Evolutionary conservation across 2,113 vertebrate species (phyloP).

Genomic region (Mastomys natalensis): DNA sequence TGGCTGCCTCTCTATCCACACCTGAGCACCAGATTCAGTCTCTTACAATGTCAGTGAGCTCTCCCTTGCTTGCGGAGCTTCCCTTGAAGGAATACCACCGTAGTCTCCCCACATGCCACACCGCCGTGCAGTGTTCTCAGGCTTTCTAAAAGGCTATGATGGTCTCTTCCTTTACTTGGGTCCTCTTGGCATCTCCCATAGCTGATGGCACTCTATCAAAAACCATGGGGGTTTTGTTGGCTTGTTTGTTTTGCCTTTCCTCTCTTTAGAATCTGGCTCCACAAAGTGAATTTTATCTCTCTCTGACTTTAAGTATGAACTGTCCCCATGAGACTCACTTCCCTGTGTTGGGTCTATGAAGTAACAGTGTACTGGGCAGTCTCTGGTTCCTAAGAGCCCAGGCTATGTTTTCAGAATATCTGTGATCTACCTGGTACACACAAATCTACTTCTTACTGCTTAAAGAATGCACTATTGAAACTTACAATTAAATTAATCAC

Average conservation of each 20-base stretch:
- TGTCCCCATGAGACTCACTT: background rate
- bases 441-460: background rate
- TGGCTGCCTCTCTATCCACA: background rate
- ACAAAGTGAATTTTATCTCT: background rate
- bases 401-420: background rate
- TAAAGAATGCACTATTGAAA: background rate
- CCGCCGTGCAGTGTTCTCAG: rapidly evolving
- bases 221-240: no score
- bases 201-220: background rate
- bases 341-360: background rate
- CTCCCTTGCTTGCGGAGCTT: background rate
- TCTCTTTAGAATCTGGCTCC: background rate
- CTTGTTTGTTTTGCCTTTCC: background rate
- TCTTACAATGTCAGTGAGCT: background rate
- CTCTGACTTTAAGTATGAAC: background rate
- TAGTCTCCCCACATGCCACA: rapidly evolving
- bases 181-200: background rate
- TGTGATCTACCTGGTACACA: background rate
- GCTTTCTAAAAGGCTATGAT: background rate
- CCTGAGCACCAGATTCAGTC: background rate
- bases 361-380: background rate
- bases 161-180: background rate
- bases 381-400: background rate
- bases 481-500: background rate
- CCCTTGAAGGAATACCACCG: background rate